Evolutionary conservation across 2,113 vertebrate species (phyloP).

Genomic region (Percina caprodes): DNA sequence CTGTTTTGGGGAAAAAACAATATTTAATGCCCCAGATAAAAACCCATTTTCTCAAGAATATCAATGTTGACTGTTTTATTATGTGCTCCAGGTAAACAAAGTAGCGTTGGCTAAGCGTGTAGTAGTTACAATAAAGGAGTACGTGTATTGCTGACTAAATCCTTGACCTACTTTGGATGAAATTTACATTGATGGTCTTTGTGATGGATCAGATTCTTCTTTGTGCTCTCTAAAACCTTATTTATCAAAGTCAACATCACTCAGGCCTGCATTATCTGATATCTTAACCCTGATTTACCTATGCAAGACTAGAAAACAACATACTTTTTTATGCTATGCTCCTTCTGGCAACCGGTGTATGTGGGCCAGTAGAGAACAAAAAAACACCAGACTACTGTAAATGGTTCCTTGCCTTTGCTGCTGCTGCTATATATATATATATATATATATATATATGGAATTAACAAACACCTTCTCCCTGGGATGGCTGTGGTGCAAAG

Average conservation of each 20-base stretch:
- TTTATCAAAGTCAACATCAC: background rate
- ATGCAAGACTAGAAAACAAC: slow-evolving; percentile 24
- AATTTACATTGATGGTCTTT: slow-evolving; percentile 1
- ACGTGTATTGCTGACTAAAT: slow-evolving; percentile 6
- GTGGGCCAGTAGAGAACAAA: slow-evolving; percentile 23
- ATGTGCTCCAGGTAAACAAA: slow-evolving; percentile 10
- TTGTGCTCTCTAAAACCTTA: slow-evolving; percentile 15
- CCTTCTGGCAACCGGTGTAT: slow-evolving; percentile 40
- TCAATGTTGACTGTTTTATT: slow-evolving; percentile 20
- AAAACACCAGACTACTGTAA: slow-evolving; percentile 26
- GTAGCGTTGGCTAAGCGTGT: background rate
- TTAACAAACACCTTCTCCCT: slow-evolving; percentile 63
- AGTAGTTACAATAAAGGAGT: background rate
- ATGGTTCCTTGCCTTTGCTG: slow-evolving; percentile 11
- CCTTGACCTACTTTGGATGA: slow-evolving; percentile 54
- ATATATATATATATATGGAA: slow-evolving; percentile 6
- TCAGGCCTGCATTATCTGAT: background rate
- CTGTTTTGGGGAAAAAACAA: slow-evolving; percentile 20
- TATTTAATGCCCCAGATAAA: slow-evolving; percentile 43
- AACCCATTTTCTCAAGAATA: slow-evolving; percentile 12
- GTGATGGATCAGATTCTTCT: slow-evolving; percentile 18
- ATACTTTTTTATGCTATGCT: slow-evolving; percentile 6
- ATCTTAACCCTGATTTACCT: background rate
- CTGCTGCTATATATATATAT: slow-evolving; percentile 45
- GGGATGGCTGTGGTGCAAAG: slow-evolving; percentile 57